Conservation (phyloP, 53 echinoderm and acorn worm genomes). For the Echinometra lucunter region DNA sequence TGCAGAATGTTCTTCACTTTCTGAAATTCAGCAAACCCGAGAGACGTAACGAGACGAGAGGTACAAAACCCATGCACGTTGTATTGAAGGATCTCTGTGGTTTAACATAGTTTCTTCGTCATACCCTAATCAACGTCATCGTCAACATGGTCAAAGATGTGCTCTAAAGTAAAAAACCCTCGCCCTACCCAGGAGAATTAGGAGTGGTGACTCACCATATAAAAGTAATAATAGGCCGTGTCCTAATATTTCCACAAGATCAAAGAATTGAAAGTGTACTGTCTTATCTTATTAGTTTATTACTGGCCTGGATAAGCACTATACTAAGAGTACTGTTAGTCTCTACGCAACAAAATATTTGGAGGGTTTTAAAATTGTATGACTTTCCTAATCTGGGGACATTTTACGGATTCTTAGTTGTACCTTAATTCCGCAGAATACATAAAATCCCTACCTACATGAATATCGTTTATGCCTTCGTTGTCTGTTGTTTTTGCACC, state of each 20-base stretch:
- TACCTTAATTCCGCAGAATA: not conserved
- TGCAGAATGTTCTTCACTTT: no score
- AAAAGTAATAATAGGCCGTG: not conserved
- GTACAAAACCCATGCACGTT: no score
- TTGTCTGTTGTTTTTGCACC: not conserved
- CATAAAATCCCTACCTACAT: not conserved
- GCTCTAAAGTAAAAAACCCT: not conserved
- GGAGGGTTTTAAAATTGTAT: no score
- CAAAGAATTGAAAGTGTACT: not conserved
- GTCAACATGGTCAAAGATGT: not conserved
- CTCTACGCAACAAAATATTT: no score
- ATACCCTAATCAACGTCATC: not conserved
- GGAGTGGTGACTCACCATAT: not conserved
- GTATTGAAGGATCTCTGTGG: not conserved
- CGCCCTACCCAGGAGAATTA: not conserved
- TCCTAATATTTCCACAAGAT: not conserved
- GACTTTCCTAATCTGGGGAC: no score
- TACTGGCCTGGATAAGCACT: not conserved
- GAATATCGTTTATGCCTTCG: not conserved
- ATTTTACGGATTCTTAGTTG: not conserved
- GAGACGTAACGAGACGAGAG: no score
- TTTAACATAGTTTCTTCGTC: not conserved
- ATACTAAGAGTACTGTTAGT: no score
- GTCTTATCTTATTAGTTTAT: not conserved
- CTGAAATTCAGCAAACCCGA: no score